Base-by-base conservation (phyloP, 2,113 vertebrate species). In the Malurus cyaneus region DNA sequence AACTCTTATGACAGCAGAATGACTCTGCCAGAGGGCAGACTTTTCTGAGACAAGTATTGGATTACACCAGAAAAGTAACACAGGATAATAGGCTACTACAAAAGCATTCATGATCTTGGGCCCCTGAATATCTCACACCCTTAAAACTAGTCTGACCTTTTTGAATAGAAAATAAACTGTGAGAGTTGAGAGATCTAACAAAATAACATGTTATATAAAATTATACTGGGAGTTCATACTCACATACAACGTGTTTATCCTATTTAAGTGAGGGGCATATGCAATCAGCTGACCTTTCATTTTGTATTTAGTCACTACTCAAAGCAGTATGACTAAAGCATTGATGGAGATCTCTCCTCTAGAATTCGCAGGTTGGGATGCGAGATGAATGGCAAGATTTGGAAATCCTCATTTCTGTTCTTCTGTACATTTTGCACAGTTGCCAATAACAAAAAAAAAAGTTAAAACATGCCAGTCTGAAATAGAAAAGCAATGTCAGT, bases 1-100 rank as follows among this genome's bases (percentile, higher is more conserved):
- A 98, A 97, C 88, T 96, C 94, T 60, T 96, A 78, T 84, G 96
- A 97, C 96, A 97, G 89, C 82, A 54, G 88, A 97, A 97, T 64
- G 73, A 96, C 69, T 89, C 36, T 88, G 88, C 96, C 96, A 97
- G 95, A 95, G 97, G 97, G 96, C 94, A 97, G 77, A 81, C 81
- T 96, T 97, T 95, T 94, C 90, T 17, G 62, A 95, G 57, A 93
- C 76, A 53, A 80, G 69, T 85, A 96, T 81, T 92, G 80, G 91
- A 92, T 96, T 91, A 92, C 83, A 82, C 53, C 28, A 52, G 81
- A 90, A 95, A 76, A 36, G 32, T 54, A 95, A 71, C 72, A 72
- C 31, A 56, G 72, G 90, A 66, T 78, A 93, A 90, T 25, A 91
- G 71, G 56, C 54, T 92, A 89, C 82, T 59, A 86, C 25, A 72